Percentiles rank a stretch among this genome's conserved stretches.
phyloP scores from a whole-genome alignment of 1,140 invertebrate species.

The Drosophila ficusphila region DNA sequence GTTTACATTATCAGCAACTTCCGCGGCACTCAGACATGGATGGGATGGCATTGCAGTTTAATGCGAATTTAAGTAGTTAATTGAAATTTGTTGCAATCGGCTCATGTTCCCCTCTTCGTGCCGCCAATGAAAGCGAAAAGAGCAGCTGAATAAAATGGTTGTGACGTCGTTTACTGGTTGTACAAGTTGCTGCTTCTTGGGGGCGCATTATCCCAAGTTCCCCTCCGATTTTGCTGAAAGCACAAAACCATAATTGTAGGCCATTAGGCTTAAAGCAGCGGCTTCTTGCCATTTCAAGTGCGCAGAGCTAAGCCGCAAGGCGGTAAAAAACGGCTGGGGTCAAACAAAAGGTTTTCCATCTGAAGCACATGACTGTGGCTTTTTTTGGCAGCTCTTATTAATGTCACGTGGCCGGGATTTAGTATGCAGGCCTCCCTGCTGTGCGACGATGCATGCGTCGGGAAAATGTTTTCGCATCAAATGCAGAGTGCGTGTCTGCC shows the following conservation, averaged over 20 bases:
- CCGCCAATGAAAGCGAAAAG: too few relatives aligned
- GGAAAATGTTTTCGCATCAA: constrained; percentile 67
- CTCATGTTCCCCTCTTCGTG: too few relatives aligned
- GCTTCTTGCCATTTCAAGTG: constrained; percentile 22
- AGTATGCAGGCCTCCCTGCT: constrained; percentile 18
- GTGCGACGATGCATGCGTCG: constrained; percentile 65
- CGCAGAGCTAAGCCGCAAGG: constrained; percentile 22
- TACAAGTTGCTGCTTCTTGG: too few relatives aligned
- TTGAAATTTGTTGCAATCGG: constrained; percentile 74
- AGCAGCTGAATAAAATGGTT: constrained; percentile 55
- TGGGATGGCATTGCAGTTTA: constrained; percentile 55
- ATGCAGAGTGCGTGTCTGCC: constrained; percentile 52
- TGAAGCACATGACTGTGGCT: constrained; percentile 16
- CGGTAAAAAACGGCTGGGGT: constrained; percentile 22
- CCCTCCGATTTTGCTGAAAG: too few relatives aligned
- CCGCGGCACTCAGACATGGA: constrained; percentile 15
- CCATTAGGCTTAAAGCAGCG: constrained; percentile 32
- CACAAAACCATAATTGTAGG: constrained; percentile 37
- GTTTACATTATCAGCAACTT: constrained; percentile 14
- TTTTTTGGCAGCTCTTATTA: constrained; percentile 64
- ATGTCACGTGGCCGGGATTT: constrained; percentile 68
- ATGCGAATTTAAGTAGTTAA: constrained; percentile 70
- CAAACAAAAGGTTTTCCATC: constrained; percentile 25
- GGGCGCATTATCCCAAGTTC: constrained; percentile 9
- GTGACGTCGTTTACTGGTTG: constrained; percentile 35